Evolutionary conservation across 2,888 invertebrate genomes (phyloP).

Genomic region (Mythimna albipuncta): DNA sequence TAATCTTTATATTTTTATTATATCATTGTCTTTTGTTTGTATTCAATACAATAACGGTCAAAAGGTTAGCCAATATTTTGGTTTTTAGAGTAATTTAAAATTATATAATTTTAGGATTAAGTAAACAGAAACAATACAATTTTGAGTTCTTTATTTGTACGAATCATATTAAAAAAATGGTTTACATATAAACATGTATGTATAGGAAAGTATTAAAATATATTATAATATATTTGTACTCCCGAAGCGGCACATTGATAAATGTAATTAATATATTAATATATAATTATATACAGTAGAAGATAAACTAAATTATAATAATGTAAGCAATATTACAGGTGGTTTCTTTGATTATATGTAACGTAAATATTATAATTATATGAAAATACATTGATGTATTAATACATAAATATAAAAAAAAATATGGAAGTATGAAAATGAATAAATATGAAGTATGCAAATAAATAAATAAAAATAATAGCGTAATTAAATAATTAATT

Average conservation of each 20-base stretch:
- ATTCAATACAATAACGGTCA: too few relatives aligned
- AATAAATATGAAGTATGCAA: constrained; percentile 14
- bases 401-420: constrained; percentile 42
- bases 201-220: constrained; percentile 26
- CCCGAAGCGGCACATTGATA: constrained; percentile 18
- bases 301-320: neutral
- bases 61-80: neutral
- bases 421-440: constrained; percentile 28
- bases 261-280: constrained; percentile 1
- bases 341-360: constrained; percentile 12
- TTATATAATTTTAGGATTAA: neutral
- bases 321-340: constrained; percentile 11
- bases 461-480: constrained; percentile 53
- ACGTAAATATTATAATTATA: constrained; percentile 20
- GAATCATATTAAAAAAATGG: constrained; percentile 73
- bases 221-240: constrained; percentile 47
- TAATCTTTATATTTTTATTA: too few relatives aligned
- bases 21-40: too few relatives aligned
- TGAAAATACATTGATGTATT: constrained; percentile 26
- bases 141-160: constrained; percentile 88
- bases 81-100: neutral
- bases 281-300: neutral
- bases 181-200: constrained; percentile 47
- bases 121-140: constrained; percentile 50
- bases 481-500: constrained; percentile 42